Percentiles rank a stretch among this genome's conserved stretches.
phyloP scores from a whole-genome alignment of 1,140 invertebrate species.

The Drosophila repleta region DNA sequence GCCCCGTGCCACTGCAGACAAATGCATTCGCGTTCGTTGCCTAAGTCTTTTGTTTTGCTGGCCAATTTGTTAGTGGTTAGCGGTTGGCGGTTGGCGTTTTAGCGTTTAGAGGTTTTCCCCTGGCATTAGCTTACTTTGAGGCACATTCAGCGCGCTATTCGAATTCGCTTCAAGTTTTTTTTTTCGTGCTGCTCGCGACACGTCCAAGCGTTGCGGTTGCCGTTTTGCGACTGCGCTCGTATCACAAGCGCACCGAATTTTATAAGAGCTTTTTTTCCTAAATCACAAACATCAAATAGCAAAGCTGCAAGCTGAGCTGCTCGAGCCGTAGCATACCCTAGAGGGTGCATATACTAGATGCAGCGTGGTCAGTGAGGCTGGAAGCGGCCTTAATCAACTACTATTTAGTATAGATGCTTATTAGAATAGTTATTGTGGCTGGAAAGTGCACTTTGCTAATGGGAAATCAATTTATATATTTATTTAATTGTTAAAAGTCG shows the following conservation, averaged over 20 bases:
- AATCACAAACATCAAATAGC: constrained; percentile 22
- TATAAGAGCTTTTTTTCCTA: constrained; percentile 62
- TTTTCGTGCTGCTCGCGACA: constrained; percentile 56
- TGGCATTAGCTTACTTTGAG: constrained; percentile 71
- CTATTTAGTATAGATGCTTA: no score
- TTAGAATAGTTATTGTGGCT: no score
- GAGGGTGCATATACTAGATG: neutral
- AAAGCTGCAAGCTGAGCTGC: neutral
- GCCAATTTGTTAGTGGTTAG: constrained; percentile 58
- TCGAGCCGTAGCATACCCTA: constrained; percentile 19
- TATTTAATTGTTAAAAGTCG: no score
- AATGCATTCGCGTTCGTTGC: constrained; percentile 62
- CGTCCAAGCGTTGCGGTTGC: constrained; percentile 65
- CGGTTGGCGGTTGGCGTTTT: constrained; percentile 7
- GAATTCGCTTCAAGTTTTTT: constrained; percentile 13
- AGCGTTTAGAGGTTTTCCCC: constrained; percentile 38
- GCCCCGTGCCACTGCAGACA: constrained; percentile 29
- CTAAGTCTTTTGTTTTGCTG: constrained; percentile 73
- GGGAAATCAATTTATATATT: neutral
- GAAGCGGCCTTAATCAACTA: no score
- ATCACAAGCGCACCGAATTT: constrained; percentile 66
- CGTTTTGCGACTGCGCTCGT: constrained; percentile 66
- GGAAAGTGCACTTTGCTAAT: neutral
- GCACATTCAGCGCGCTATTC: constrained; percentile 44
- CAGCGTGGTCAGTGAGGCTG: no score